These are phyloP conservation scores for Brassicogethes aeneus DNA, from an alignment of 2,888 invertebrate species.

Conservation along the genomic window DNA sequence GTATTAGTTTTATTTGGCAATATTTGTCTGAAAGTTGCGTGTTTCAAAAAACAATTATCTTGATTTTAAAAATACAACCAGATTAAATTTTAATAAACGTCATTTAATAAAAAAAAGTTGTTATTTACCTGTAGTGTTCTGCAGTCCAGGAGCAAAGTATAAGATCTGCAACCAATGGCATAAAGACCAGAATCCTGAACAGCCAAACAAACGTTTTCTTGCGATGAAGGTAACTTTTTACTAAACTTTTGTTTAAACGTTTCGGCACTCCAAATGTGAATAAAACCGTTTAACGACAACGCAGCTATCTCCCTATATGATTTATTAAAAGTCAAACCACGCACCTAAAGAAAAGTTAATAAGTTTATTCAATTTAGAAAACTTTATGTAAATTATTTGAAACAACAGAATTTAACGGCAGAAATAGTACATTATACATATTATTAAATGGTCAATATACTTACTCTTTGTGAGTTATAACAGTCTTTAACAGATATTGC, in stretches of 20 bases:
- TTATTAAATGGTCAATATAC: neutral
- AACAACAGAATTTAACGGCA: too few relatives aligned
- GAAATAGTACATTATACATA: neutral
- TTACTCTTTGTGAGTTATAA: slow-evolving; percentile 59
- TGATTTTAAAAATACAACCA: too few relatives aligned
- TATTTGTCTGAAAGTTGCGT: too few relatives aligned
- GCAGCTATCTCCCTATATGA: slow-evolving; percentile 83
- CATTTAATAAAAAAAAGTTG: neutral
- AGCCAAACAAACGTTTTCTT: slow-evolving; percentile 90
- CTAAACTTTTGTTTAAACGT: slow-evolving; percentile 82
- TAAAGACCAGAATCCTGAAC: slow-evolving; percentile 80
- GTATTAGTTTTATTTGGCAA: too few relatives aligned
- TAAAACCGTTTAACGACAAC: slow-evolving; percentile 84
- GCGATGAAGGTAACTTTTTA: slow-evolving; percentile 76
- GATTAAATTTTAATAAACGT: neutral
- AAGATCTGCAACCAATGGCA: slow-evolving; percentile 90
- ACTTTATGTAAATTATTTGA: too few relatives aligned
- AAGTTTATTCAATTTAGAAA: neutral
- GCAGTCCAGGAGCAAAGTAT: slow-evolving; percentile 82
- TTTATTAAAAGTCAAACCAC: slow-evolving; percentile 82
- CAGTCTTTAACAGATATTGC: slow-evolving; percentile 71
- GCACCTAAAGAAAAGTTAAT: slow-evolving; percentile 42
- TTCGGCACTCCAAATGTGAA: slow-evolving; percentile 89
- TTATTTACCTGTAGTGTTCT: slow-evolving; percentile 62
- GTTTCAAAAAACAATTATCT: too few relatives aligned